A percentile compares a stretch with the other conserved stretches of the same genome.
Evolutionary conservation across 2,888 invertebrate genomes (phyloP).

Genomic region (Hedya salicella): DNA sequence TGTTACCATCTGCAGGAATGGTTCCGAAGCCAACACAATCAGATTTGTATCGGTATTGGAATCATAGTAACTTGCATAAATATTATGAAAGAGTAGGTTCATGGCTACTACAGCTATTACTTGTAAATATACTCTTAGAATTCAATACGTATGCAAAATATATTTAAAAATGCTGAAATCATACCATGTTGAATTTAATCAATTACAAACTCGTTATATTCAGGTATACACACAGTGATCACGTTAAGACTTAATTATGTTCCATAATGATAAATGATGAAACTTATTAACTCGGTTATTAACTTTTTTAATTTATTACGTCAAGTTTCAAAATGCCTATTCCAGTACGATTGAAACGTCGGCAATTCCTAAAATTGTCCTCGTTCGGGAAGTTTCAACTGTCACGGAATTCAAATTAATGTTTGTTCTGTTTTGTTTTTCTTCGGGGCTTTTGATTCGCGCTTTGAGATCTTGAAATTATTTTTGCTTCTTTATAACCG

Average conservation of each 20-base stretch:
- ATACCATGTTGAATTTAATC: neutral
- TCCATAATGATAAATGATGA: slow-evolving; percentile 82
- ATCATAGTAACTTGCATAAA: neutral
- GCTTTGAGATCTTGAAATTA: slow-evolving; percentile 65
- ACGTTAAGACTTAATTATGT: slow-evolving; percentile 61
- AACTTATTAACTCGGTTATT: slow-evolving; percentile 81
- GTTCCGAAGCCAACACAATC: neutral
- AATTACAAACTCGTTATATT: neutral
- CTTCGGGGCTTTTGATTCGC: slow-evolving; percentile 72
- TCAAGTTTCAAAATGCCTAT: slow-evolving; percentile 79
- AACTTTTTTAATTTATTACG: slow-evolving; percentile 84
- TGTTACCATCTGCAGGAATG: neutral
- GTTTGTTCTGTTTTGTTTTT: slow-evolving; percentile 82
- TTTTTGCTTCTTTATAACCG: slow-evolving; percentile 51
- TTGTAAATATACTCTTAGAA: neutral
- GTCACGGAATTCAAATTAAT: slow-evolving; percentile 82
- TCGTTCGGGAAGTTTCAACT: slow-evolving; percentile 78
- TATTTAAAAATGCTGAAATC: too few species aligned
- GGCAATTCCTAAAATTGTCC: slow-evolving; percentile 81
- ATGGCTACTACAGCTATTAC: neutral
- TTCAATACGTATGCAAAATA: too few species aligned
- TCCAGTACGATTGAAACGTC: slow-evolving; percentile 77
- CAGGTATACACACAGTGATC: slow-evolving; percentile 43
- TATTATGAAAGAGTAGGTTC: neutral
- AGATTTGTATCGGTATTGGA: neutral